A percentile compares a stretch with the other conserved stretches of the same genome.
Conservation (phyloP, 2,888 invertebrate genomes). For the Dioctria rufipes region DNA sequence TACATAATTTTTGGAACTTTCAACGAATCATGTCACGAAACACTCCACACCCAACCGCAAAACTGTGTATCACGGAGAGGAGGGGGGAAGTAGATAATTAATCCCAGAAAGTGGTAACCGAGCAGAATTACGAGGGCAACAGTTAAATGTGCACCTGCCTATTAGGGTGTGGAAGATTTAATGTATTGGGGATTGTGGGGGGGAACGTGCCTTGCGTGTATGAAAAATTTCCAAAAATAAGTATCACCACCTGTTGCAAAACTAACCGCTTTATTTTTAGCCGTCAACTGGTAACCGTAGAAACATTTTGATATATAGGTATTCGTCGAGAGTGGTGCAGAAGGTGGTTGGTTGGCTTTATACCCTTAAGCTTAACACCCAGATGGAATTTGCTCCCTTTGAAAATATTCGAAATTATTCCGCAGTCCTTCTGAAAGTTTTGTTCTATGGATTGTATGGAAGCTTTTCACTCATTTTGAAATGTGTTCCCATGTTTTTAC, state of each 20-base stretch:
- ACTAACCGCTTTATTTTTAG: conserved; percentile 47
- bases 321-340: not conserved
- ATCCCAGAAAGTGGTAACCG: conserved; percentile 19
- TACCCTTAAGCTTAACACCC: not conserved
- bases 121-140: conserved; percentile 22
- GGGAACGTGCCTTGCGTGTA: conserved; percentile 27
- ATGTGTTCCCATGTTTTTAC: not conserved
- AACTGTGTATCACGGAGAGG: not conserved
- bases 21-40: conserved; percentile 34
- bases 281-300: conserved; percentile 19
- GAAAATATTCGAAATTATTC: not conserved
- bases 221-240: conserved; percentile 33
- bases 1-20: conserved; percentile 35
- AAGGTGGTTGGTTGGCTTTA: not conserved
- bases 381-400: not conserved
- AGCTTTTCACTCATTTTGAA: not conserved
- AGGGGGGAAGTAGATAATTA: conserved; percentile 10
- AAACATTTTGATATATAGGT: not conserved
- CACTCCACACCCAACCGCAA: conserved; percentile 9
- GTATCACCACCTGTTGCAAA: conserved; percentile 39
- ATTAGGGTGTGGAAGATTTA: not conserved
- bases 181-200: not conserved
- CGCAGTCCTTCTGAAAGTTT: not conserved
- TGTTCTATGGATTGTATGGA: not conserved
- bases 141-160: not conserved